These are phyloP conservation scores for Amphipyra tragopoginis DNA, from an alignment of 2,888 invertebrate species.

Conservation along the genomic window DNA sequence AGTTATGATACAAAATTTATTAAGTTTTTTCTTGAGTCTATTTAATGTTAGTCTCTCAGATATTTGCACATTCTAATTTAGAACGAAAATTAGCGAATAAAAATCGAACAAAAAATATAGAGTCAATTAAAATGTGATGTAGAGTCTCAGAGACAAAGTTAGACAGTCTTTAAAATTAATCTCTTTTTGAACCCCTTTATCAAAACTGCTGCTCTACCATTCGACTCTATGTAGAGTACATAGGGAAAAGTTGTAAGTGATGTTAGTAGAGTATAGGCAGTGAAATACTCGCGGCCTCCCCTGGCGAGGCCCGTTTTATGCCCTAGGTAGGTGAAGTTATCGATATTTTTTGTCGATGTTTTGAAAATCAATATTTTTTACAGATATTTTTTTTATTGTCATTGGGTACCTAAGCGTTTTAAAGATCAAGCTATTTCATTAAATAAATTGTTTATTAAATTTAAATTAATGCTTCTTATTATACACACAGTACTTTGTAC, in stretches of 20 bases:
- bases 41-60: too few relatives aligned
- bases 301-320: slow-evolving; percentile 59
- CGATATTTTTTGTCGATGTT: slow-evolving; percentile 42
- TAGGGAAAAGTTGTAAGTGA: slow-evolving; percentile 70
- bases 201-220: slow-evolving; percentile 41
- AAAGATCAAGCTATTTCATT: too few relatives aligned
- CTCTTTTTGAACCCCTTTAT: slow-evolving; percentile 44
- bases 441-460: too few relatives aligned
- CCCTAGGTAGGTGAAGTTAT: slow-evolving; percentile 54
- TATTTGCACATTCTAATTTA: too few relatives aligned
- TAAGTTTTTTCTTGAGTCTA: too few relatives aligned
- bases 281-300: slow-evolving; percentile 70
- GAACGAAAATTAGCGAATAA: too few relatives aligned
- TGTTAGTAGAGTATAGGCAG: slow-evolving; percentile 63
- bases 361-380: not conserved
- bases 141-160: slow-evolving; percentile 26
- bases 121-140: slow-evolving; percentile 18
- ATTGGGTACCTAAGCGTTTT: too few relatives aligned
- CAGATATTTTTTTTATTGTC: too few relatives aligned
- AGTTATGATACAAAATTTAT: too few relatives aligned
- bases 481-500: too few relatives aligned
- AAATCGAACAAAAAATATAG: not conserved
- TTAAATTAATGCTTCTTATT: too few relatives aligned
- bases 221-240: slow-evolving; percentile 41
- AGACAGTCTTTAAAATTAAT: slow-evolving; percentile 46